Evolutionary conservation across 2,888 invertebrate genomes (phyloP).

Genomic region (Drosophila neotestacea): DNA sequence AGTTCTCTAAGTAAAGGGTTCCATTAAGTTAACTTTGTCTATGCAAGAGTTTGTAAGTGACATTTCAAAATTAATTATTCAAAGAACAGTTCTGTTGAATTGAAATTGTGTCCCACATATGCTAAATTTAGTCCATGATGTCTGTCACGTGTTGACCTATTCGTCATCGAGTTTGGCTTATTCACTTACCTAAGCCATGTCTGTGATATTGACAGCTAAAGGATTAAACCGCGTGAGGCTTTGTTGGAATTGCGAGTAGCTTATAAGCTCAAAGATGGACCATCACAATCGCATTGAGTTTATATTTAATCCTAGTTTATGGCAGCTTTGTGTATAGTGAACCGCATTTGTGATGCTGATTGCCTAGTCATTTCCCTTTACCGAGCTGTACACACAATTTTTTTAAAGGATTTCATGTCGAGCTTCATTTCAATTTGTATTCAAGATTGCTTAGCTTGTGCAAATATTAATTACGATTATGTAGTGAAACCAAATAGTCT

Average conservation of each 20-base stretch:
- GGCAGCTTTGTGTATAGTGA: neutral
- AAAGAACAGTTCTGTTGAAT: no score
- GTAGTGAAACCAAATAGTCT: slow-evolving; percentile 7
- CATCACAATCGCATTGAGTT: neutral
- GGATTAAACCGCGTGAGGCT: slow-evolving; percentile 4
- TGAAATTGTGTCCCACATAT: neutral
- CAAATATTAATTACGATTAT: neutral
- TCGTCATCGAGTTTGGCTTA: neutral
- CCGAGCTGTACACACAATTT: no score
- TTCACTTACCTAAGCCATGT: neutral
- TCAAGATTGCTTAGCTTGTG: no score
- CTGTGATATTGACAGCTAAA: slow-evolving; percentile 1
- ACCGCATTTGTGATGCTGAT: slow-evolving; percentile 6
- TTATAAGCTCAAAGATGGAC: slow-evolving; percentile 2
- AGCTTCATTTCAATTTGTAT: no score
- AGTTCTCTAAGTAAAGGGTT: no score
- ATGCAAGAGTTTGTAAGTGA: neutral
- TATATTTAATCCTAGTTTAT: slow-evolving; percentile 4
- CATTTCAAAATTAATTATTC: neutral
- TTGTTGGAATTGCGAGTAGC: neutral
- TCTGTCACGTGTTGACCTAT: neutral
- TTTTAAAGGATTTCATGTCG: no score
- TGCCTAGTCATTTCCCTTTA: neutral
- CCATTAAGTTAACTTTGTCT: no score
- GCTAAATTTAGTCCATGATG: neutral